Conservation (phyloP, 2,113 vertebrate species). For the Tragelaphus imberbis region DNA sequence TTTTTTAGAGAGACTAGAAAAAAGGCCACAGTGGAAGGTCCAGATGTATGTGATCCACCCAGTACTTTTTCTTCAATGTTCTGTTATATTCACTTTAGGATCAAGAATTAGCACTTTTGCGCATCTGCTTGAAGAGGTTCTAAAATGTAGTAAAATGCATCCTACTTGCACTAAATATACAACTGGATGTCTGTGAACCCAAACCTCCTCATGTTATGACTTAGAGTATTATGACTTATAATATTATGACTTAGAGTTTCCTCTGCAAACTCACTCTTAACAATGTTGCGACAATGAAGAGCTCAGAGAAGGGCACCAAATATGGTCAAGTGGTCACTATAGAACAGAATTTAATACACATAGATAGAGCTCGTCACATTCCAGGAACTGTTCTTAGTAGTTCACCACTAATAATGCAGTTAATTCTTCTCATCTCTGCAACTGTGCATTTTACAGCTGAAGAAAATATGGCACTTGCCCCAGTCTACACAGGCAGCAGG, state of each 20-base stretch:
- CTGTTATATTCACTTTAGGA: background rate
- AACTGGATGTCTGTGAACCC: background rate
- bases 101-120: background rate
- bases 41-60: too few relatives aligned
- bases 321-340: background rate
- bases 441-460: background rate
- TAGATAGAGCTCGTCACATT: background rate
- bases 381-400: background rate
- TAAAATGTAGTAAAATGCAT: background rate
- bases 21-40: background rate
- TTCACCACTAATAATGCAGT: background rate
- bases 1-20: background rate
- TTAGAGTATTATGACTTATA: background rate
- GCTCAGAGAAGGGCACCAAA: background rate
- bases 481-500: background rate
- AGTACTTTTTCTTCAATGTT: background rate
- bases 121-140: background rate
- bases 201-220: background rate
- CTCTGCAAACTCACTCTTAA: background rate
- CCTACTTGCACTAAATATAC: background rate
- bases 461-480: background rate
- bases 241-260: background rate
- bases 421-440: background rate
- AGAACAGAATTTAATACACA: background rate
- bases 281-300: background rate